phyloP scores from a whole-genome alignment of 2,888 invertebrate genomes.

The Tipula unca region DNA sequence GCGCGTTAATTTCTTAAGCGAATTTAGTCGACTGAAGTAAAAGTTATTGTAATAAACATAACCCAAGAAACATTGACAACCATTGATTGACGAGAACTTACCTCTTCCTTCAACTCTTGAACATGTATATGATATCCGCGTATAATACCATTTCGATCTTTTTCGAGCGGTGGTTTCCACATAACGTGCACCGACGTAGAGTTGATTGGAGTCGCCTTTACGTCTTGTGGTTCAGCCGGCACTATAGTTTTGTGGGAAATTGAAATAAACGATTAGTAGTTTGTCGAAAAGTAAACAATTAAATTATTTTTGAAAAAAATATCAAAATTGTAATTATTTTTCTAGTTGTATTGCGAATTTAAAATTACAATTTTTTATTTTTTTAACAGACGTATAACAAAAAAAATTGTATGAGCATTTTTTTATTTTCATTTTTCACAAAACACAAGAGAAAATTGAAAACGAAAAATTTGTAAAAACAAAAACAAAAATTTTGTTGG shows the following conservation, averaged over 20 bases:
- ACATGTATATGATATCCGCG: slow-evolving; percentile 95
- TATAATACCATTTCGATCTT: slow-evolving; percentile 91
- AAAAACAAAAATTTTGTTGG: background rate
- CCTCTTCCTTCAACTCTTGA: slow-evolving; percentile 82
- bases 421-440: background rate
- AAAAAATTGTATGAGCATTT: background rate
- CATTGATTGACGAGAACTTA: no score
- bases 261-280: background rate
- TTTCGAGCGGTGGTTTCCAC: slow-evolving; percentile 89
- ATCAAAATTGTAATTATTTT: background rate
- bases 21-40: no score
- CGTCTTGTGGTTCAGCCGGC: slow-evolving; percentile 93
- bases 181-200: slow-evolving; percentile 91
- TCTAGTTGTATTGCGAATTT: background rate
- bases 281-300: background rate
- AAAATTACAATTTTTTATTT: background rate
- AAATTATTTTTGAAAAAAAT: background rate
- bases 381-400: background rate
- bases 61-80: no score
- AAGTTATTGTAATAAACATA: no score
- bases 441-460: background rate
- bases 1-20: no score
- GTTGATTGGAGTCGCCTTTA: slow-evolving; percentile 80
- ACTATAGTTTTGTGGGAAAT: slow-evolving; percentile 50
- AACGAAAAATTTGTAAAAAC: background rate